These are phyloP conservation scores for Gibbula magus DNA, from an alignment of 2,888 invertebrate genomes.

Conservation along the genomic window DNA sequence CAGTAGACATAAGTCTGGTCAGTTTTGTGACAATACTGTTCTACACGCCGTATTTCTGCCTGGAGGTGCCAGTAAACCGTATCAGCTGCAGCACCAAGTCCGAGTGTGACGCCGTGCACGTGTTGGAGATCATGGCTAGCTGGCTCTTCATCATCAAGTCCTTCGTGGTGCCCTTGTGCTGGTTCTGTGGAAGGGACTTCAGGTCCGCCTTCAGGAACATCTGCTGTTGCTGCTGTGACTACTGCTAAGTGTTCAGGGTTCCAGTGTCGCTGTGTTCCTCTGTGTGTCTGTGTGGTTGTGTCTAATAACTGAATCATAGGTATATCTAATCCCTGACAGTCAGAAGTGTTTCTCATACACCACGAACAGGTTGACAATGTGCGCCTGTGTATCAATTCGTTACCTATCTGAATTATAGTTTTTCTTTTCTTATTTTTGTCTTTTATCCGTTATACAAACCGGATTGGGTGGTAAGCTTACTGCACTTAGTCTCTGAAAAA, in stretches of 20 bases:
- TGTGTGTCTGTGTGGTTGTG: too few relatives aligned
- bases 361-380: too few relatives aligned
- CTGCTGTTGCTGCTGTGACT: conserved; percentile 23
- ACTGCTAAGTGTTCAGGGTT: neutral
- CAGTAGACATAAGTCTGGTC: conserved; percentile 46
- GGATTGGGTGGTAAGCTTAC: too few relatives aligned
- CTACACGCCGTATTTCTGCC: conserved; percentile 43
- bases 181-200: conserved; percentile 42
- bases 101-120: conserved; percentile 38
- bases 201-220: conserved; percentile 33
- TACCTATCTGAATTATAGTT: too few relatives aligned
- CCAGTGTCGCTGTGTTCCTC: too few relatives aligned
- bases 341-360: too few relatives aligned
- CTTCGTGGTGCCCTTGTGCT: conserved; percentile 40
- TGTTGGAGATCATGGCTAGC: conserved; percentile 32
- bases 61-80: conserved; percentile 38
- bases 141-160: conserved; percentile 46
- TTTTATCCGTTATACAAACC: too few relatives aligned
- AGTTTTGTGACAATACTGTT: conserved; percentile 43
- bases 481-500: too few relatives aligned
- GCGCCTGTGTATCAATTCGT: too few relatives aligned
- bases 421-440: too few relatives aligned
- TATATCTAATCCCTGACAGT: too few relatives aligned
- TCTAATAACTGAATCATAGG: too few relatives aligned
- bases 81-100: conserved; percentile 31